A percentile compares a stretch with the other conserved stretches of the same genome.
Conservation (phyloP, 1,140 invertebrate genomes). For the Drosophila auraria region DNA sequence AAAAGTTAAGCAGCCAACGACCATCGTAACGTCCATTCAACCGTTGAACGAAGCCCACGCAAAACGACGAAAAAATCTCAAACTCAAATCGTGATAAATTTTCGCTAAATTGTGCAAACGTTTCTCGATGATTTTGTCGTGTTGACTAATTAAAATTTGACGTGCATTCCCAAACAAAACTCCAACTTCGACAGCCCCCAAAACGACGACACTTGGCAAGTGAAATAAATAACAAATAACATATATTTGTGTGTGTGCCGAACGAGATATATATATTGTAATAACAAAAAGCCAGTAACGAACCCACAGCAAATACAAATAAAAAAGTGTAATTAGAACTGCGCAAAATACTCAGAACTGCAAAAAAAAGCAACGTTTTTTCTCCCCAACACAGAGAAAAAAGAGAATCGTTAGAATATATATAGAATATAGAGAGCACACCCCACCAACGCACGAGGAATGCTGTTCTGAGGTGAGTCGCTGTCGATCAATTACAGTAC, state of each 20-base stretch:
- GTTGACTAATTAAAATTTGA: conserved; percentile 74
- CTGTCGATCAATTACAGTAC: conserved; percentile 16
- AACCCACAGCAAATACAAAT: conserved; percentile 27
- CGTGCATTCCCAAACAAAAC: conserved; percentile 58
- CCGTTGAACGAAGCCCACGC: conserved; percentile 61
- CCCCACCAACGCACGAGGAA: conserved; percentile 42
- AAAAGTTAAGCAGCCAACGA: conserved; percentile 39
- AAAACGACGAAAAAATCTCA: conserved; percentile 56
- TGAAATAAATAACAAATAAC: conserved; percentile 41
- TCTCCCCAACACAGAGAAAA: conserved; percentile 11
- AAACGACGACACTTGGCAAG: conserved; percentile 57
- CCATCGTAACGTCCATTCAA: conserved; percentile 69
- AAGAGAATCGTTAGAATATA: neutral
- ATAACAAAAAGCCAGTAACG: conserved; percentile 22
- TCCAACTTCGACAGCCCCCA: conserved; percentile 45
- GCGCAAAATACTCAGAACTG: conserved; percentile 68
- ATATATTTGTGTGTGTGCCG: conserved; percentile 8
- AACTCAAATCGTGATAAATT: conserved; percentile 78
- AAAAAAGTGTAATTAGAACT: conserved; percentile 72
- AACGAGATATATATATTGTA: conserved; percentile 44
- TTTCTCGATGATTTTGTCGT: conserved; percentile 62
- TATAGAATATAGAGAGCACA: conserved; percentile 14
- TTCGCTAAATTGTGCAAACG: conserved; percentile 78
- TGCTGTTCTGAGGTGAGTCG: conserved; percentile 62
- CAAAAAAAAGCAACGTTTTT: conserved; percentile 32